Percentiles rank a stretch among this genome's conserved stretches.
phyloP scores from a whole-genome alignment of 92 coral and sea anemone genomes.

The Hydrozoanthus gracilis region DNA sequence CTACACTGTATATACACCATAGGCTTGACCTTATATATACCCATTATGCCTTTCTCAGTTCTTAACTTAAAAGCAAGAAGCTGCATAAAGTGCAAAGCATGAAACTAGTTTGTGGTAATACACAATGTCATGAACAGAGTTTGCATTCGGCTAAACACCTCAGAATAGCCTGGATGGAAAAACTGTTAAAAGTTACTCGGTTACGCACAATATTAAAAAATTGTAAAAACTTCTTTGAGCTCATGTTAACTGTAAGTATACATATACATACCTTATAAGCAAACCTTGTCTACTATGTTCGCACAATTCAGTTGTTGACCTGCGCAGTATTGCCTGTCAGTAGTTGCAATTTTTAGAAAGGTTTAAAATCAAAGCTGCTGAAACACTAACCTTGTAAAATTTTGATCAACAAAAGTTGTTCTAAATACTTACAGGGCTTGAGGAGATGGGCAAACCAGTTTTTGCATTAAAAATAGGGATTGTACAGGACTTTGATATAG shows the following conservation, averaged over 20 bases:
- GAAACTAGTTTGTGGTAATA: too few relatives aligned
- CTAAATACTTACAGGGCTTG: conserved; percentile 88
- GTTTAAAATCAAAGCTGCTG: background rate
- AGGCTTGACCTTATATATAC: too few relatives aligned
- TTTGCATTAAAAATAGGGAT: conserved; percentile 91
- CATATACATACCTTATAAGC: conserved; percentile 5
- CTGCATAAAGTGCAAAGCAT: too few relatives aligned
- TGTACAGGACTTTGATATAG: conserved; percentile 78
- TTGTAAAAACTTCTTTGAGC: background rate
- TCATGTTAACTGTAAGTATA: background rate
- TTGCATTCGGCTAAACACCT: too few relatives aligned
- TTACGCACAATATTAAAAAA: background rate
- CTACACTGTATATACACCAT: too few relatives aligned
- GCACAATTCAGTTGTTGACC: conserved; percentile 81
- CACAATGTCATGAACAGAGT: too few relatives aligned
- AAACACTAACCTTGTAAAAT: background rate
- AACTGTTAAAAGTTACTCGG: too few relatives aligned
- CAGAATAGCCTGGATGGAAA: too few relatives aligned
- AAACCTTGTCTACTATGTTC: conserved; percentile 55
- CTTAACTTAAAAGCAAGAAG: too few relatives aligned
- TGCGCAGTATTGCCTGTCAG: conserved; percentile 80
- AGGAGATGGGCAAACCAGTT: conserved; percentile 95
- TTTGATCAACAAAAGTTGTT: too few relatives aligned
- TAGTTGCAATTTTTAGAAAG: background rate
- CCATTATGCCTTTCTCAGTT: too few relatives aligned